Base-by-base conservation (phyloP, 2,113 vertebrate species). In the Mormyrus lacerda region DNA sequence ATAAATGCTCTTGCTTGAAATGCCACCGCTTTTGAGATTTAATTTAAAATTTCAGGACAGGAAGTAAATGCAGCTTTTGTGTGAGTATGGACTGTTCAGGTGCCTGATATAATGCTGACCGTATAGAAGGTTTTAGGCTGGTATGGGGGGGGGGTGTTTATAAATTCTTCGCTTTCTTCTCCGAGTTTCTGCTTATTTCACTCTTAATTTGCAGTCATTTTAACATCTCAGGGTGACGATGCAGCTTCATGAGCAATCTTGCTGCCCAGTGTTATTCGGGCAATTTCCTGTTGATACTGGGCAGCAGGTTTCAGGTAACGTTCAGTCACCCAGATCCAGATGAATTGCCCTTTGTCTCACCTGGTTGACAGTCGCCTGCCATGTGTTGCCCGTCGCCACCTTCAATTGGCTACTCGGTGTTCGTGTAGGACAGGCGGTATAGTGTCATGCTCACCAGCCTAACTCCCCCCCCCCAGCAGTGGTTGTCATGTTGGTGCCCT, bases 401-500 rank as follows among this genome's bases (percentile, higher is more conserved):
- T 53, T 27, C 8, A n/a, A 2, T 27, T 9, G 9, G 58, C 58
- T n/a, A 3, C 58, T 65, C 58, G 8, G n/a, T 65, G 24, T 65
- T 65, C 3, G 9, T n/a, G 58, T 11, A 11, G n/a, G 58, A 65
- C 58, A 11, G 9, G 58, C 24, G 2, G 8, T 44, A 27, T 39
- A 47, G 82, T 88, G 44, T 35, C 31, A 19, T 82, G 55, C 86
- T 27, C 88, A 13, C 5, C 27, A 51, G 0, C 88, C 21, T 88
- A 24, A 2, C 76, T 7, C 90, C 13, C 35, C 91, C 90, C 87
- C 89, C 91, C 39, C 73, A 93, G 48, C 92, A 99, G 98, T 99
- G 88, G 96, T 99, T 13, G 98, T 99, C 88, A 96, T 96, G 86
- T 90, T 99, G 92, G 97, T 99, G 91, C 98, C 98, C 42, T 99